Evolutionary conservation across 2,888 invertebrate genomes (phyloP).

Genomic region (Eupithecia abbreviata): DNA sequence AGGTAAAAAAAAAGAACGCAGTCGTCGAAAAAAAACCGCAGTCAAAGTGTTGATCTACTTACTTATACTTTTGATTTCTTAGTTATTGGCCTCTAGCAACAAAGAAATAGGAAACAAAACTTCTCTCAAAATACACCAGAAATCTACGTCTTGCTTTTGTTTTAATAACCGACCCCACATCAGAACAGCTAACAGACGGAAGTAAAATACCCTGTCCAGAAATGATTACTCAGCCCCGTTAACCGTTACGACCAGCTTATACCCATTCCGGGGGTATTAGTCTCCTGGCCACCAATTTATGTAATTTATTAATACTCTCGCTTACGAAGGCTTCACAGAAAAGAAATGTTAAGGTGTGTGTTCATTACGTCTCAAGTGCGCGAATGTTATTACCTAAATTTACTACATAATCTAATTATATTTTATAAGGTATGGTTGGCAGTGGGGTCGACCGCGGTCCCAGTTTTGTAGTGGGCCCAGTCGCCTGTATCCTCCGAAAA

Average conservation of each 20-base stretch:
- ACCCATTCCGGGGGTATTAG: conserved; percentile 80
- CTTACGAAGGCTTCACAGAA: conserved; percentile 51
- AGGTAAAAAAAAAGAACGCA: no score
- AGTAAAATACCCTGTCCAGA: conserved; percentile 78
- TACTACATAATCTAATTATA: no score
- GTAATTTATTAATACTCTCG: conserved; percentile 82
- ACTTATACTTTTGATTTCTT: background rate
- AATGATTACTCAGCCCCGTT: conserved; percentile 81
- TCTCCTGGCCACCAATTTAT: conserved; percentile 77
- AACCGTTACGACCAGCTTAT: conserved; percentile 79
- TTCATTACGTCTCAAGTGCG: background rate
- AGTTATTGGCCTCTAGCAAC: background rate
- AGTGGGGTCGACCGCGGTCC: no score
- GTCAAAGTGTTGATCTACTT: no score
- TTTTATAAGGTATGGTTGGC: no score
- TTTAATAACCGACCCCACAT: conserved; percentile 74
- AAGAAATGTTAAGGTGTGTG: conserved; percentile 61
- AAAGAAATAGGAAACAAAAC: background rate
- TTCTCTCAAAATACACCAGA: background rate
- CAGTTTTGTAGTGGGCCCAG: no score
- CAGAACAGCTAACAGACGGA: conserved; percentile 70
- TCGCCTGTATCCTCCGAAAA: no score
- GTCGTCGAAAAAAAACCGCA: no score
- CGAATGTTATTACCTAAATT: background rate
- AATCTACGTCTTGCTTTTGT: conserved; percentile 33